Evolutionary conservation across 2,888 invertebrate genomes (phyloP), one percentile per base, ranked within the genome.

Genomic region (Geophilus truncorum): DNA sequence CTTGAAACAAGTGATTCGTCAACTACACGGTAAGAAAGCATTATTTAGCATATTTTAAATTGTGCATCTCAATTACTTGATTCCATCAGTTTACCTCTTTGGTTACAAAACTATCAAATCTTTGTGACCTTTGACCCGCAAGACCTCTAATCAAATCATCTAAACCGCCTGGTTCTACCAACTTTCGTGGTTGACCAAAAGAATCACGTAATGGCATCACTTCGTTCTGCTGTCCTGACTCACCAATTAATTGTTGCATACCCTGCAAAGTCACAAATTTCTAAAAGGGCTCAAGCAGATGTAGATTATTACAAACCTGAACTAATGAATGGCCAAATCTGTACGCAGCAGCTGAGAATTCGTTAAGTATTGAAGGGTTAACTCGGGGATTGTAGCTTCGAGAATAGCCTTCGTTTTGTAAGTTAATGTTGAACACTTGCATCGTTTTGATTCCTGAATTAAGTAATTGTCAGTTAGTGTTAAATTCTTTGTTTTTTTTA

Each of bases 1-100:
- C 84, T 81, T 84, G 82, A 70, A 84, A 84, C 77, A 84, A 81
- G 36, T 83, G 84, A 78, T 83, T 84, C 6, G 84, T 84, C 40
- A 84, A 82, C 81, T 84, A 40, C 12, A 45, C 0, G 18, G 0
- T 12, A 21, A 45, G 15, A 28, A 28, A 78, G 12, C 7, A n/a
- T 25, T 12, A 12, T 2, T 45, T 23, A 9, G 10, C 12, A 2
- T 40, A 21, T 45, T 25, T 9, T 18, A 25, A 40, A n/a, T n/a
- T n/a, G n/a, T n/a, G n/a, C n/a, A n/a, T n/a, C n/a, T n/a, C n/a
- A n/a, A n/a, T n/a, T n/a, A n/a, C n/a, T n/a, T n/a, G 5, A 28
- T 80, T 28, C 18, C 23, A 80, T 34, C 2, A 21, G 57, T 21
- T 21, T 80, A 81, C 82, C 25, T 82, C 81, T 77, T 45, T 32